These are phyloP conservation scores for Acrossocheilus wenchowensis DNA, from an alignment of 2,797 vertebrate genomes.

Conservation along the genomic window DNA sequence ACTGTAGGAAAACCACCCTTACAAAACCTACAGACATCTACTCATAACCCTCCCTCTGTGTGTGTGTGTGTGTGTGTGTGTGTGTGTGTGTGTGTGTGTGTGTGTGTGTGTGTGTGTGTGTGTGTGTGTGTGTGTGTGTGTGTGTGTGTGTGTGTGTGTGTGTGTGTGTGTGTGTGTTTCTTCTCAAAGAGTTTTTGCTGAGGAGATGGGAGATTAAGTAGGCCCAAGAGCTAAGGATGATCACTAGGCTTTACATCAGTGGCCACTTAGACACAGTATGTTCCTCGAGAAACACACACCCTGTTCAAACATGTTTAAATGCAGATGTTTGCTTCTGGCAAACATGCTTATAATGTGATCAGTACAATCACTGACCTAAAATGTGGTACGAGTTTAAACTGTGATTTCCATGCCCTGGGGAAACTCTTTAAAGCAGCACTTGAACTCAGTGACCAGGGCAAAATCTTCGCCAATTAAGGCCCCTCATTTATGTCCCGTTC, in stretches of 20 bases:
- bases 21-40: not conserved
- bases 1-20: no score
- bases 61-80: no score
- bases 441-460: conserved; percentile 36
- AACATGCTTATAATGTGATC: conserved; percentile 27
- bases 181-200: not conserved
- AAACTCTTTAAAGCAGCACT: conserved; percentile 37
- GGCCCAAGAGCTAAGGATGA: conserved; percentile 18
- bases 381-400: conserved; percentile 45
- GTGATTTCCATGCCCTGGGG: conserved; percentile 18
- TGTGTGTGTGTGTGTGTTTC: not conserved
- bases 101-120: no score
- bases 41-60: not conserved
- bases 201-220: conserved; percentile 11
- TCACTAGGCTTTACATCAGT: conserved; percentile 25
- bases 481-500: conserved; percentile 35
- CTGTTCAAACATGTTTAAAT: conserved; percentile 20
- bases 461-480: conserved; percentile 45
- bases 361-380: conserved; percentile 44
- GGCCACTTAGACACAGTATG: conserved; percentile 20
- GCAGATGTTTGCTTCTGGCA: conserved; percentile 53
- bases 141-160: no score
- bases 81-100: no score
- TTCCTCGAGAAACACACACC: conserved; percentile 26
- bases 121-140: no score